Evolutionary conservation across 2,888 invertebrate species (phyloP).

Genomic region (Orgyia antiqua): DNA sequence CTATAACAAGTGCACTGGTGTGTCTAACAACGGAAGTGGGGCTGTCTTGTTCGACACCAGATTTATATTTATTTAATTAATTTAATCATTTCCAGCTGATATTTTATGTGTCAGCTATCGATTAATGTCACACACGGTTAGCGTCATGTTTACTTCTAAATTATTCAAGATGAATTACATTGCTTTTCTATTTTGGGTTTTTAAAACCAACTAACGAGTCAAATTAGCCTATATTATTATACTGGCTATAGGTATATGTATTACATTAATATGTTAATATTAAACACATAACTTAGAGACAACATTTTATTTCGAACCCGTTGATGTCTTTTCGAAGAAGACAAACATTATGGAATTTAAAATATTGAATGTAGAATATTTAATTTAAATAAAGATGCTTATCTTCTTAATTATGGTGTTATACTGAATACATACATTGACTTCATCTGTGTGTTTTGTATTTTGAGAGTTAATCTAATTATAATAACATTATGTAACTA

Average conservation of each 20-base stretch:
- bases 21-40: conserved; percentile 43
- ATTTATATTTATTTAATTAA: conserved; percentile 36
- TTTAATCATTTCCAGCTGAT: conserved; percentile 19
- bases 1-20: conserved; percentile 44
- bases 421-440: too few relatives aligned
- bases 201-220: too few relatives aligned
- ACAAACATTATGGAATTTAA: not conserved
- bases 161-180: conserved; percentile 10
- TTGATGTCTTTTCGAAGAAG: conserved; percentile 32
- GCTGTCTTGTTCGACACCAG: conserved; percentile 36
- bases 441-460: too few relatives aligned
- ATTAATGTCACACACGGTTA: conserved; percentile 16
- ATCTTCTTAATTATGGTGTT: too few relatives aligned
- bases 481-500: too few relatives aligned
- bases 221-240: not conserved
- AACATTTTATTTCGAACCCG: conserved; percentile 13
- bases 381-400: too few relatives aligned
- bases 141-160: conserved; percentile 10
- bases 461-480: too few relatives aligned
- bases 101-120: conserved; percentile 11
- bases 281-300: conserved; percentile 1
- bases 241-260: not conserved
- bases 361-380: too few relatives aligned
- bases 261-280: not conserved
- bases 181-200: too few relatives aligned